Conservation (phyloP, 2,113 vertebrate genomes). For the Leptobrachium ailaonicum region DNA sequence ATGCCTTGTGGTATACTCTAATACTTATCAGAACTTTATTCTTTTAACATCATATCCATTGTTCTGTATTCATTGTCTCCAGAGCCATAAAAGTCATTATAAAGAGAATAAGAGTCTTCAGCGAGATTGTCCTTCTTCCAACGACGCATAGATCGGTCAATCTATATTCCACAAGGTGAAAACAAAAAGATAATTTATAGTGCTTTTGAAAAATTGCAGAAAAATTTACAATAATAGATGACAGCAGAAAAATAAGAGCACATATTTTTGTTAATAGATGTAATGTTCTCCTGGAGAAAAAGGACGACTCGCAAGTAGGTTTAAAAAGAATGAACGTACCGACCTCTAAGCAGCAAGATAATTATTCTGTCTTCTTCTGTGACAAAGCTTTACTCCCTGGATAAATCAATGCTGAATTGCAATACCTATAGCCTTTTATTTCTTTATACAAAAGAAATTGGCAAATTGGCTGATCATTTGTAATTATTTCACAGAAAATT, state of each 20-base stretch:
- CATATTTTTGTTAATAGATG: constrained; percentile 25
- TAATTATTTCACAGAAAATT: constrained; percentile 6
- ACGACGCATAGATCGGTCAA: constrained; percentile 72
- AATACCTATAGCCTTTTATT: background rate
- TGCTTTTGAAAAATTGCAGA: constrained; percentile 67
- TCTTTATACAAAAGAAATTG: background rate
- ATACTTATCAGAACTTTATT: too few relatives aligned
- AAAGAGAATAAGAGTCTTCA: background rate
- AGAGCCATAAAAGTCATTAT: too few relatives aligned
- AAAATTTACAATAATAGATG: constrained; percentile 70
- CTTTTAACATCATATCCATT: too few relatives aligned
- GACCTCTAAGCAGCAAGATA: constrained; percentile 27
- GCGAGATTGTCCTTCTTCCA: background rate
- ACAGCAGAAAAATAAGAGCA: constrained; percentile 66
- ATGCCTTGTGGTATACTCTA: too few relatives aligned
- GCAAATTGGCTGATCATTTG: background rate
- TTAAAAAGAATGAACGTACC: constrained; percentile 22
- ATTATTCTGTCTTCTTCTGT: constrained; percentile 16
- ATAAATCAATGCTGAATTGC: constrained; percentile 3
- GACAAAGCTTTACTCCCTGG: constrained; percentile 22
- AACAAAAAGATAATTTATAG: constrained; percentile 72
- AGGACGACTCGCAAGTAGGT: background rate
- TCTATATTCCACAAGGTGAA: constrained; percentile 65
- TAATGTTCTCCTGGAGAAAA: constrained; percentile 9
- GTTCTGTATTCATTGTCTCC: too few relatives aligned